phyloP scores from a whole-genome alignment of 1,140 invertebrate genomes.

The Mya arenaria region DNA sequence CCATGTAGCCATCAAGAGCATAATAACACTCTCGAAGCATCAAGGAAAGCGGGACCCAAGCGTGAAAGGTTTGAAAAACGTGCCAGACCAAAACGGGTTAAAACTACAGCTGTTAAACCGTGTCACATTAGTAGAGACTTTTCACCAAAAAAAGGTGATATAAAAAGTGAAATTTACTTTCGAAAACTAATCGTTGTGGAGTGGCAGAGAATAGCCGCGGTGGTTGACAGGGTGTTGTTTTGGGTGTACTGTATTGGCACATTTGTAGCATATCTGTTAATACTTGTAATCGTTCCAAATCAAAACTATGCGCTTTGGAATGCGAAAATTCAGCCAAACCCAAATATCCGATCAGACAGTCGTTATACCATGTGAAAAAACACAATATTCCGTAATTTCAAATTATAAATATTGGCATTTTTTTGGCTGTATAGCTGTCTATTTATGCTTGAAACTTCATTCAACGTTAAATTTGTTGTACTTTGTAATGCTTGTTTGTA shows the following conservation, averaged over 20 bases:
- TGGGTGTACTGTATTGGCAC: conserved; percentile 77
- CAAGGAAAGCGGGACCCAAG: conserved; percentile 4
- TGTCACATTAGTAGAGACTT: conserved; percentile 53
- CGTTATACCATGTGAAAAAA: conserved; percentile 48
- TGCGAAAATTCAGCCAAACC: conserved; percentile 36
- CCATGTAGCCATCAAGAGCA: background rate
- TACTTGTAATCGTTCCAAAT: conserved; percentile 73
- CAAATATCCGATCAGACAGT: conserved; percentile 26
- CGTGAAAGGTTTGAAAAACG: background rate
- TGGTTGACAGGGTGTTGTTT: conserved; percentile 77
- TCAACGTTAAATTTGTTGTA: no score
- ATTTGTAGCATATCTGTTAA: conserved; percentile 75
- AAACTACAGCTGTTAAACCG: conserved; percentile 18
- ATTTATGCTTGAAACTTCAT: no score
- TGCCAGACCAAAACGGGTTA: conserved; percentile 5
- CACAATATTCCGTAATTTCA: no score
- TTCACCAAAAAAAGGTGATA: conserved; percentile 41
- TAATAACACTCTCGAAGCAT: no score
- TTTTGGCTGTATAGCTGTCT: no score
- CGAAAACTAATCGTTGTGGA: conserved; percentile 76
- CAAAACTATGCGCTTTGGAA: conserved; percentile 64
- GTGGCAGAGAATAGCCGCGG: conserved; percentile 78
- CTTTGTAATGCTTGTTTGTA: no score
- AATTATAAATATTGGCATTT: no score
- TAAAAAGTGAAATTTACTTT: conserved; percentile 51